Conservation (phyloP, 2,113 vertebrate species). For the Silurus glanis region DNA sequence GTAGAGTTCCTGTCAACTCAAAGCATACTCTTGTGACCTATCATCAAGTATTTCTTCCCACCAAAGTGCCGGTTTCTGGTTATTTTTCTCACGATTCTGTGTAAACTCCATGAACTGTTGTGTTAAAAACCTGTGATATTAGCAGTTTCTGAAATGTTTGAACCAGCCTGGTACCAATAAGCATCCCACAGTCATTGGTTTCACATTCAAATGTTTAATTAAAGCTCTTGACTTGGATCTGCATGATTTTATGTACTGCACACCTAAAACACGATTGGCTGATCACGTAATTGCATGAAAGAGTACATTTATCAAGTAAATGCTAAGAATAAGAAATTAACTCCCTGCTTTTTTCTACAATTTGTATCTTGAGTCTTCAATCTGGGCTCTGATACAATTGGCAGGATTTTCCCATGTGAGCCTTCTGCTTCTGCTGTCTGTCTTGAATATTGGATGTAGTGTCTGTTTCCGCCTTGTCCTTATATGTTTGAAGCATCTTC, state of each 20-base stretch:
- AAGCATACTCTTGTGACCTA: not conserved
- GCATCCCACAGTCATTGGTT: not conserved
- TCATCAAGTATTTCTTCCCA: conserved; percentile 3
- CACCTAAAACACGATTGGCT: not conserved
- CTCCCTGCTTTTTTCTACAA: not conserved
- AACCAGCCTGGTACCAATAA: not conserved
- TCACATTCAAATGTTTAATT: not conserved
- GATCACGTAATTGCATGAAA: not conserved
- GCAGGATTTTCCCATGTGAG: not conserved
- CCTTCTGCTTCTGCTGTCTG: not conserved
- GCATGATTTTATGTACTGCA: not conserved
- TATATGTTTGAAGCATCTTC: not conserved
- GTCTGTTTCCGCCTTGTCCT: not conserved
- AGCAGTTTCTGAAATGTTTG: not conserved
- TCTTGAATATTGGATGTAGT: not conserved
- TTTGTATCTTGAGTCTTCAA: not conserved
- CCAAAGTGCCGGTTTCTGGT: not conserved
- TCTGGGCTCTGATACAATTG: not conserved
- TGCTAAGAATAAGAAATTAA: not conserved
- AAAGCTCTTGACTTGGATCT: not conserved
- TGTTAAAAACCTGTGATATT: not conserved
- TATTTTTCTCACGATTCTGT: not conserved
- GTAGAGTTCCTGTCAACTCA: not conserved
- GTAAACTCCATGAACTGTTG: not conserved
- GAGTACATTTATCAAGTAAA: not conserved